phyloP scores from a whole-genome alignment of 2,113 vertebrate species.

The Psophia crepitans region DNA sequence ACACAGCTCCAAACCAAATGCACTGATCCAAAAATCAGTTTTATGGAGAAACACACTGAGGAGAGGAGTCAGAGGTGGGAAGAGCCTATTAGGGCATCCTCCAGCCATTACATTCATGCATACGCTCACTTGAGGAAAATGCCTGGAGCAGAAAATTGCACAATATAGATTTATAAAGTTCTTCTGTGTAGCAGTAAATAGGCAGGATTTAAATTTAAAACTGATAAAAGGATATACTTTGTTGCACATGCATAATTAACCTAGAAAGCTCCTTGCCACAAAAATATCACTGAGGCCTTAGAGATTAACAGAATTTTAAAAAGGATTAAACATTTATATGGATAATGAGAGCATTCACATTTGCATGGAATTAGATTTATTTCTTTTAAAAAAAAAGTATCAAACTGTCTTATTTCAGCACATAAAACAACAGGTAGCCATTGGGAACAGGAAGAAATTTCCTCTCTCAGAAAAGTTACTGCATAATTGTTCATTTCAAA shows the following conservation, averaged over 20 bases:
- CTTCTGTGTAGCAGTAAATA: constrained; percentile 16
- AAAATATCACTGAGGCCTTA: constrained; percentile 46
- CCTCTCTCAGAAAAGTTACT: neutral
- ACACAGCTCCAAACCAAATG: neutral
- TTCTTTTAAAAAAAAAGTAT: neutral
- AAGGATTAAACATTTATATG: constrained; percentile 56
- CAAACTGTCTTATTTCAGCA: neutral
- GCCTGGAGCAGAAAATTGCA: constrained; percentile 8
- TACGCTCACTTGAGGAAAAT: neutral
- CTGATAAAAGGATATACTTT: constrained; percentile 39
- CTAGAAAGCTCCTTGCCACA: constrained; percentile 14
- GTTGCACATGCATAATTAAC: constrained; percentile 37
- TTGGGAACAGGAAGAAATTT: neutral
- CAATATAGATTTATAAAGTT: constrained; percentile 2
- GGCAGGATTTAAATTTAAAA: constrained; percentile 44
- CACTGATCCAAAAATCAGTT: neutral
- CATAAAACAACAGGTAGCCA: neutral
- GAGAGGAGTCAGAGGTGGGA: neutral
- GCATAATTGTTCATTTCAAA: neutral
- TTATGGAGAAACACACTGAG: neutral
- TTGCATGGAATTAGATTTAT: neutral
- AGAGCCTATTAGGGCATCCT: neutral
- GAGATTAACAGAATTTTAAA: constrained; percentile 50
- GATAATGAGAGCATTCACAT: constrained; percentile 18
- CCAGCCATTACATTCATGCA: neutral